phyloP scores from a whole-genome alignment of 2,888 invertebrate species.

The Ceramica pisi region DNA sequence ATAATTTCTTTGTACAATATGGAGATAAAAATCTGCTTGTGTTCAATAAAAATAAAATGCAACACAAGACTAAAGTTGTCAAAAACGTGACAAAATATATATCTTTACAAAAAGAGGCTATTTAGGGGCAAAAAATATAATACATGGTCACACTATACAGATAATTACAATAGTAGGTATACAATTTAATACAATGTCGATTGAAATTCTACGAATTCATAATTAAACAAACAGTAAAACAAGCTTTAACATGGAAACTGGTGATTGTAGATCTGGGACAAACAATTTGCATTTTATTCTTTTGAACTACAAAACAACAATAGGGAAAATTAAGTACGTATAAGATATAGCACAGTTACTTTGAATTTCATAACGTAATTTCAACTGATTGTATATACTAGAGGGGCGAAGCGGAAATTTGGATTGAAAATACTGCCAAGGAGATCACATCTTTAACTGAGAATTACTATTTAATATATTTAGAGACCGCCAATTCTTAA shows the following conservation, averaged over 20 bases:
- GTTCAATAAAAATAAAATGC: slow-evolving; percentile 89
- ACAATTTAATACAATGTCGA: slow-evolving; percentile 61
- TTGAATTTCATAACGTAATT: slow-evolving; percentile 49
- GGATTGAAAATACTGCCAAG: slow-evolving; percentile 58
- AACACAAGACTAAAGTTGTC: slow-evolving; percentile 80
- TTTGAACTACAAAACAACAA: slow-evolving; percentile 61
- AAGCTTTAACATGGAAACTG: slow-evolving; percentile 15
- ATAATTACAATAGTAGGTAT: slow-evolving; percentile 65
- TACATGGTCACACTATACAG: slow-evolving; percentile 70
- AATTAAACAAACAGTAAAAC: slow-evolving; percentile 46
- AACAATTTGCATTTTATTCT: slow-evolving; percentile 69
- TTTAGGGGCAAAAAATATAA: slow-evolving; percentile 63
- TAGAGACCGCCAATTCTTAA: slow-evolving; percentile 58
- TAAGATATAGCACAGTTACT: slow-evolving; percentile 31
- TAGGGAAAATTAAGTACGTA: slow-evolving; percentile 61
- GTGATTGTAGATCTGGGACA: slow-evolving; percentile 21
- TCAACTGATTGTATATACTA: slow-evolving; percentile 35
- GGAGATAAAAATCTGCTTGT: slow-evolving; percentile 81
- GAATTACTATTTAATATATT: slow-evolving; percentile 38
- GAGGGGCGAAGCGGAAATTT: slow-evolving; percentile 34
- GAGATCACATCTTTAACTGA: slow-evolving; percentile 56
- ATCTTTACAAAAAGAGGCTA: slow-evolving; percentile 72
- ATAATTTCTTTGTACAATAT: slow-evolving; percentile 87
- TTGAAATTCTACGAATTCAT: slow-evolving; percentile 48
- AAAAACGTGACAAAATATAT: slow-evolving; percentile 79